phyloP scores from a whole-genome alignment of 1,140 invertebrate species.

The Trichogramma pretiosum region DNA sequence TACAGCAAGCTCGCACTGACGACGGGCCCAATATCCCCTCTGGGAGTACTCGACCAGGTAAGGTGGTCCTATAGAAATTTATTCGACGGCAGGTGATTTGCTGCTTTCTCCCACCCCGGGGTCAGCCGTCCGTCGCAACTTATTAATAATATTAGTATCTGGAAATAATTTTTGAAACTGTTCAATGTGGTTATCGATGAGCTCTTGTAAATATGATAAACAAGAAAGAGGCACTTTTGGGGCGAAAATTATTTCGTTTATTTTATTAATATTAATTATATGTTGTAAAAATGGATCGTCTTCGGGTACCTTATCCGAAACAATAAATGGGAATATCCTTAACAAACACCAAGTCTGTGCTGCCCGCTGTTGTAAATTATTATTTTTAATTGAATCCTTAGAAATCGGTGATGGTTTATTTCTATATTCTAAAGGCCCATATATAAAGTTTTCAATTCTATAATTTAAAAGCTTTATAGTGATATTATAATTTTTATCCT shows the following conservation, averaged over 20 bases:
- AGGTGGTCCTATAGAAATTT: too few species aligned
- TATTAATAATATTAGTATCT: too few species aligned
- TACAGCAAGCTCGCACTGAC: too few species aligned
- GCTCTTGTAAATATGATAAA: not conserved
- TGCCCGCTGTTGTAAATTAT: not conserved
- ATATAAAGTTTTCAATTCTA: not conserved
- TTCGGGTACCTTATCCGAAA: not conserved
- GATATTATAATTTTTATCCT: not conserved
- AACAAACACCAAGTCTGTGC: not conserved
- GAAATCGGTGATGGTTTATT: conserved; percentile 6
- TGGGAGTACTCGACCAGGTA: too few species aligned
- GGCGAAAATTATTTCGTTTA: conserved; percentile 1
- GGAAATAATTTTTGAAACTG: not conserved
- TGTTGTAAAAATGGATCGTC: not conserved
- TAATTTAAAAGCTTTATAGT: not conserved
- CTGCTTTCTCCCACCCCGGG: too few species aligned
- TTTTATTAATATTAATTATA: conserved; percentile 1
- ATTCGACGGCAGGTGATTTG: too few species aligned
- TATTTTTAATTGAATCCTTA: not conserved
- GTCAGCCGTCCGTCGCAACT: too few species aligned
- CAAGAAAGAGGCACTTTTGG: not conserved
- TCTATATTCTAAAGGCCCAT: not conserved
- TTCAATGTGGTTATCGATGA: not conserved
- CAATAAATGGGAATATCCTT: conserved; percentile 4
- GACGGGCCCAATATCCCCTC: too few species aligned